A percentile compares a stretch with the other conserved stretches of the same genome.
Conservation (phyloP, 2,113 vertebrate genomes). For the Hiodon tergisus region DNA sequence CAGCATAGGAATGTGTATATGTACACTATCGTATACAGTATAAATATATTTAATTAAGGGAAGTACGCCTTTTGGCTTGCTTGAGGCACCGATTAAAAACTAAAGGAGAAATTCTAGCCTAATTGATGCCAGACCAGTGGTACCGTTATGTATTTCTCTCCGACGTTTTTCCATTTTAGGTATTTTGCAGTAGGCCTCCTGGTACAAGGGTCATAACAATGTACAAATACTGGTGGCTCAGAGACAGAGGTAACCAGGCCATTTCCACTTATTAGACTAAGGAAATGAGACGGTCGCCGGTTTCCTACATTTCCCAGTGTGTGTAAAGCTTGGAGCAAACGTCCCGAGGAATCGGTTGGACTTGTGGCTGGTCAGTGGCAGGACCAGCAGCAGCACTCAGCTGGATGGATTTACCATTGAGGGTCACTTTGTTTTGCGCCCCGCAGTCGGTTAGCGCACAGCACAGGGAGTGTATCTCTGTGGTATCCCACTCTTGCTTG, state of each 20-base stretch:
- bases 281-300: no score
- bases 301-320: no score
- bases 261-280: no score
- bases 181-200: no score
- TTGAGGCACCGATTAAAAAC: constrained; percentile 17
- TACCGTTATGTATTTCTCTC: background rate
- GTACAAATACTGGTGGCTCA: no score
- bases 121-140: constrained; percentile 2
- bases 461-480: background rate
- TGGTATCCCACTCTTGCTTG: no score
- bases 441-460: background rate
- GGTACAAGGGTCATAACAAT: no score
- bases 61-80: constrained; percentile 14
- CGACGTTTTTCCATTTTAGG: background rate
- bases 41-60: constrained; percentile 23
- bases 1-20: constrained; percentile 3
- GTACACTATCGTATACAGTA: background rate
- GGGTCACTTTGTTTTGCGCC: background rate
- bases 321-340: no score
- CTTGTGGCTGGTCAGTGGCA: no score
- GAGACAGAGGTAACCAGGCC: no score
- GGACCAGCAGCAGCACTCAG: background rate
- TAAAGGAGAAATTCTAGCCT: constrained; percentile 13
- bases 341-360: no score
- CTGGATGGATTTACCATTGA: background rate